A percentile compares a stretch with the other conserved stretches of the same genome.
Conservation (phyloP, 1,140 invertebrate genomes). For the Thalassaphorura encarpata region DNA sequence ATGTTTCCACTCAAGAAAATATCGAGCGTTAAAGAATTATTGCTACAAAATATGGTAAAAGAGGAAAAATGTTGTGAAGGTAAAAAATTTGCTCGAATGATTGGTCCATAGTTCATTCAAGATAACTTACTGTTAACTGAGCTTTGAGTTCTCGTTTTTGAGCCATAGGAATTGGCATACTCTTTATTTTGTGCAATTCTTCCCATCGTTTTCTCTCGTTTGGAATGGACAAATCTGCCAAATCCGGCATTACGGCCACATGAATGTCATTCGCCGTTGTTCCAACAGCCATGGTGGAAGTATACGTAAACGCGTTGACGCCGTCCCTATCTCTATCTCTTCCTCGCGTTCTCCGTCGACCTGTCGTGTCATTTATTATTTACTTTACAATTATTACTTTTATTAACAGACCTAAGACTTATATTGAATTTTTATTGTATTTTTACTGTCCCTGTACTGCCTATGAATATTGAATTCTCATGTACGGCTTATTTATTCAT, state of each 20-base stretch:
- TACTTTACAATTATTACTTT: too few species aligned
- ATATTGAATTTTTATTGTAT: too few species aligned
- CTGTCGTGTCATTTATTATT: too few species aligned
- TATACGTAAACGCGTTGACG: slow-evolving; percentile 1
- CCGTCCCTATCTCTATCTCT: too few species aligned
- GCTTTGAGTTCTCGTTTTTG: slow-evolving; percentile 68
- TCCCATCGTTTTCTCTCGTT: slow-evolving; percentile 75
- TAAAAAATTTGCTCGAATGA: not conserved
- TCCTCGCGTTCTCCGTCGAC: not conserved
- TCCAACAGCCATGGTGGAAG: slow-evolving; percentile 1
- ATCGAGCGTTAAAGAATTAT: too few species aligned
- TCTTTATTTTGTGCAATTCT: slow-evolving; percentile 73
- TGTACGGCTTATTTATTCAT: too few species aligned
- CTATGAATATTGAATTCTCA: too few species aligned
- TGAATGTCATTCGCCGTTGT: slow-evolving; percentile 53
- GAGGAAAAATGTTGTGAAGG: not conserved
- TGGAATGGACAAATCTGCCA: slow-evolving; percentile 51
- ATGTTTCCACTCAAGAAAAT: too few species aligned
- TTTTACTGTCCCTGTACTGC: too few species aligned
- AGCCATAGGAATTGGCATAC: slow-evolving; percentile 67
- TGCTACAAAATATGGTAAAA: too few species aligned
- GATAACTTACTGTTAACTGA: slow-evolving; percentile 54
- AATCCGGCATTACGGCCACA: slow-evolving; percentile 50
- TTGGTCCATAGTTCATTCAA: not conserved
- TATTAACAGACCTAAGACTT: too few species aligned